Conservation (phyloP, 2,888 invertebrate genomes). For the Ellobium chinense region DNA sequence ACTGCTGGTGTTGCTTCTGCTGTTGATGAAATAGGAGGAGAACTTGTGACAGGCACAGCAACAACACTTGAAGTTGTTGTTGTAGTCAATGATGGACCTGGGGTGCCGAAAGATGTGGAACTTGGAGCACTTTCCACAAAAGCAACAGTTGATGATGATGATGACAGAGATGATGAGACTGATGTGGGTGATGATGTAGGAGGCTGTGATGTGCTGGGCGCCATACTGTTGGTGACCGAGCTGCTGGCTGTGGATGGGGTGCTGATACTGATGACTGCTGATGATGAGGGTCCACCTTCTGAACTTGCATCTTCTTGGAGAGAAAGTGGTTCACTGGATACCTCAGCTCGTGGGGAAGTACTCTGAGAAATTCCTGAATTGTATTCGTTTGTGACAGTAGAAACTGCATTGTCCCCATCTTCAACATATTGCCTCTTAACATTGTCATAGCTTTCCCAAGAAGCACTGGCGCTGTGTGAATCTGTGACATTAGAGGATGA, state of each 20-base stretch:
- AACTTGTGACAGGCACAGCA: neutral
- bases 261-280: neutral
- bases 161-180: neutral
- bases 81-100: neutral
- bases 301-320: slow-evolving; percentile 2
- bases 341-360: neutral
- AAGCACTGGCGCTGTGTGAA: neutral
- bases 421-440: neutral
- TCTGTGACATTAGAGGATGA: slow-evolving; percentile 44
- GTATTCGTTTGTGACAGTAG: slow-evolving; percentile 4
- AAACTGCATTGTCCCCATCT: slow-evolving; percentile 15
- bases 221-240: neutral
- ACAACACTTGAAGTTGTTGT: neutral
- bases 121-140: slow-evolving; percentile 8
- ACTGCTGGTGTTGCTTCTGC: slow-evolving; percentile 44
- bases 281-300: slow-evolving; percentile 17
- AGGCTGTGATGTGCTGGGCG: neutral
- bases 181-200: neutral
- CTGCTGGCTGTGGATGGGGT: neutral
- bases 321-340: neutral
- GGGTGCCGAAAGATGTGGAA: neutral
- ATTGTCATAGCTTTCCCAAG: slow-evolving; percentile 20
- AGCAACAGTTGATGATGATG: slow-evolving; percentile 16
- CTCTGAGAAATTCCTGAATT: slow-evolving; percentile 19
- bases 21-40: slow-evolving; percentile 47